Conservation (phyloP, 2,797 vertebrate species). For the Spondyliosoma cantharus region DNA sequence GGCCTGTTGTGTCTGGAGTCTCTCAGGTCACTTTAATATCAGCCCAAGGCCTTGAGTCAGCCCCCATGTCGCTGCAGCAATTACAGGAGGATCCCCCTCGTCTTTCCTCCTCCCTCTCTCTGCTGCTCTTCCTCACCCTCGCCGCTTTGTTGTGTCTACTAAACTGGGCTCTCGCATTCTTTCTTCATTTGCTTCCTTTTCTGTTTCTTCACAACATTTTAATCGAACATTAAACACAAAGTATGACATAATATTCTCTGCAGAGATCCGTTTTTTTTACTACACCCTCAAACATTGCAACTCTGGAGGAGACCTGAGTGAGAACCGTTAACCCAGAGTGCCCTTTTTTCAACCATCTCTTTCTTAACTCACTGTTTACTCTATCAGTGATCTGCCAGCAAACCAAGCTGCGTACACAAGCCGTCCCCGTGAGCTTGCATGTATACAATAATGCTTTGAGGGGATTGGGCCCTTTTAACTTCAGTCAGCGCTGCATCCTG, state of each 20-base stretch:
- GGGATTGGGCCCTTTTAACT: constrained; percentile 73
- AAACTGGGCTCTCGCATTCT: constrained; percentile 40
- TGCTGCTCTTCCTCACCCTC: constrained; percentile 48
- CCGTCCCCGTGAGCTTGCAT: constrained; percentile 70
- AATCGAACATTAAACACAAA: constrained; percentile 27
- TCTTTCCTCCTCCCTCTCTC: constrained; percentile 49
- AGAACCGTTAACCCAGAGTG: constrained; percentile 39
- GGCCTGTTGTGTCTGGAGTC: constrained; percentile 79
- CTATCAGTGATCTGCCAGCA: constrained; percentile 65
- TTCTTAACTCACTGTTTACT: constrained; percentile 67
- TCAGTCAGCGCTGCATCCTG: constrained; percentile 79
- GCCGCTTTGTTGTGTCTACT: constrained; percentile 53
- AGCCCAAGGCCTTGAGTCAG: constrained; percentile 72
- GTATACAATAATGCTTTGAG: constrained; percentile 77
- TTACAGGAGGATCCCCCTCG: constrained; percentile 68
- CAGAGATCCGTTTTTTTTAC: constrained; percentile 25
- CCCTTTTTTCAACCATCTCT: constrained; percentile 45
- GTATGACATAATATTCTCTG: constrained; percentile 17
- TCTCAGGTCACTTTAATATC: constrained; percentile 81
- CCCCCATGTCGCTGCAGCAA: constrained; percentile 74
- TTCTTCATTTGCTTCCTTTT: constrained; percentile 21
- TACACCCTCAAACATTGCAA: constrained; percentile 12
- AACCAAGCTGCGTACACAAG: constrained; percentile 64
- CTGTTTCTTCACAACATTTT: constrained; percentile 18
- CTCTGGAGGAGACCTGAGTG: constrained; percentile 23